phyloP scores from a whole-genome alignment of 2,888 invertebrate genomes.

The Sicus ferrugineus region DNA sequence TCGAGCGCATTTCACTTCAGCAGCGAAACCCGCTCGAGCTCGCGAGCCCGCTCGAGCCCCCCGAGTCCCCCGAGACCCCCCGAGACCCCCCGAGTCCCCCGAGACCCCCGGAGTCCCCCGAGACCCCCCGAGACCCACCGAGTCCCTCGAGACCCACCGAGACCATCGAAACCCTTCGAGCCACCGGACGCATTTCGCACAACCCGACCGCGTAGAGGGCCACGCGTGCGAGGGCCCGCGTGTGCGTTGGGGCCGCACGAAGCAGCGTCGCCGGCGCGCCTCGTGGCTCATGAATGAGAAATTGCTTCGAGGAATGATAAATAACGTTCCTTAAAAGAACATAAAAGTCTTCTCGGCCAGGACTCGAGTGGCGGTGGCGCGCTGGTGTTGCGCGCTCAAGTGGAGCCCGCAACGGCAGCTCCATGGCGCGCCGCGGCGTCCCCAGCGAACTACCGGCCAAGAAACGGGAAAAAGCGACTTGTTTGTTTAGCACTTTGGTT shows the following conservation, averaged over 20 bases:
- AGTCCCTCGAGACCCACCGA: no score
- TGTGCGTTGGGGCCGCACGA: constrained; percentile 1
- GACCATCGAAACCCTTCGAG: no score
- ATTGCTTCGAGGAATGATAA: constrained; percentile 58
- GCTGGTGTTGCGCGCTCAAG: constrained; percentile 2
- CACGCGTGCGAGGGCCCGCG: not conserved
- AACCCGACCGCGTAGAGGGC: not conserved
- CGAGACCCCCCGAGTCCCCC: no score
- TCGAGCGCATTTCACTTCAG: constrained; percentile 18
- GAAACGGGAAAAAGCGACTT: constrained; percentile 45
- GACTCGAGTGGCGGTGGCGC: not conserved
- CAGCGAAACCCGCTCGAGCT: no score
- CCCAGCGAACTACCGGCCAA: constrained; percentile 3
- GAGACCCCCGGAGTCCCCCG: constrained; percentile 9
- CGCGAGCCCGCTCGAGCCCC: no score
- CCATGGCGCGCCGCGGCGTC: not conserved
- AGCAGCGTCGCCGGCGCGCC: not conserved
- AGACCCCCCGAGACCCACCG: no score
- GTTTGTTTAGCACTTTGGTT: constrained; percentile 51
- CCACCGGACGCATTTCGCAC: not conserved
- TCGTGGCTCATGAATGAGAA: constrained; percentile 50
- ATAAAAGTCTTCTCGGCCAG: constrained; percentile 42
- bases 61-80: no score
- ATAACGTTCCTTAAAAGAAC: constrained; percentile 54
- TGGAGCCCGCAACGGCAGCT: constrained; percentile 3